These are phyloP conservation scores for Neotragus moschatus DNA, from an alignment of 2,113 vertebrate species.

Conservation along the genomic window DNA sequence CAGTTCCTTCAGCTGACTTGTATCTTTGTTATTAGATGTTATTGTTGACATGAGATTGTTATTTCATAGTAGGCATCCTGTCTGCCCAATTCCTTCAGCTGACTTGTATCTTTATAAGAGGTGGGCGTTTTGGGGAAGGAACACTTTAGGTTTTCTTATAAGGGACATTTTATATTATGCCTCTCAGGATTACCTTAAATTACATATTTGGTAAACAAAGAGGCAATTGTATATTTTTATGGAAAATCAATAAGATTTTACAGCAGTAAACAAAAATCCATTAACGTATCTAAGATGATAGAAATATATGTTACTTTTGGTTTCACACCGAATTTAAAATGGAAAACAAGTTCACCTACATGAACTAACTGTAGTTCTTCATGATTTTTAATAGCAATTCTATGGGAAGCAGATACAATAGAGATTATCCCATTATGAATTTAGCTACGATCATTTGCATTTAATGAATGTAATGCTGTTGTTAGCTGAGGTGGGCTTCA, in stretches of 20 bases:
- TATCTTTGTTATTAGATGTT: neutral
- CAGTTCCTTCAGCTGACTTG: neutral
- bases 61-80: neutral
- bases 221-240: neutral
- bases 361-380: constrained; percentile 9
- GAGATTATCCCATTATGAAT: constrained; percentile 16
- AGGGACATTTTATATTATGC: neutral
- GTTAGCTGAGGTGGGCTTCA: constrained; percentile 12
- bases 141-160: neutral
- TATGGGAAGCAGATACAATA: constrained; percentile 3
- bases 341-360: neutral
- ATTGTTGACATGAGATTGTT: neutral
- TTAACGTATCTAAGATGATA: neutral
- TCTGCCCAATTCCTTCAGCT: neutral
- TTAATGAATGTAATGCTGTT: constrained; percentile 30
- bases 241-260: constrained; percentile 2
- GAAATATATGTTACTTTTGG: neutral
- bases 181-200: neutral
- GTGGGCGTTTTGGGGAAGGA: neutral
- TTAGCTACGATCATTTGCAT: constrained; percentile 21
- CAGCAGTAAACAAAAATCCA: neutral
- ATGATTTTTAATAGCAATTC: constrained; percentile 30
- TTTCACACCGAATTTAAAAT: constrained; percentile 22
- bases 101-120: neutral
- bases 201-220: neutral